Conservation (phyloP, 2,888 invertebrate species). For the Mayetiola destructor region DNA sequence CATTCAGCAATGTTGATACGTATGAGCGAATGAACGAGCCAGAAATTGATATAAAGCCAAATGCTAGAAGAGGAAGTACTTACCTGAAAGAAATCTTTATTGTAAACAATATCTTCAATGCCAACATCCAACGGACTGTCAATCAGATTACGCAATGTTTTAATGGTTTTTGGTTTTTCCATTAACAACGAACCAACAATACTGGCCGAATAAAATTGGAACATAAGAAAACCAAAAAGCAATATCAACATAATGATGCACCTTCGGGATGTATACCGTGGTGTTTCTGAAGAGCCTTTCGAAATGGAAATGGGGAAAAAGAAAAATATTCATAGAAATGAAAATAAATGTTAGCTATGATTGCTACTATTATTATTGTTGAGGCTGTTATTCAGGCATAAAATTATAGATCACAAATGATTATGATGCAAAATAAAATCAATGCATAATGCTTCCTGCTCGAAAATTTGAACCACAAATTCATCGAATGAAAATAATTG, state of each 20-base stretch:
- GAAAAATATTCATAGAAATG: too few species aligned
- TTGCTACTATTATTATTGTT: too few species aligned
- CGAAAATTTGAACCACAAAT: too few species aligned
- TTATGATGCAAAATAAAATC: too few species aligned
- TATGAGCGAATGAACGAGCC: not conserved
- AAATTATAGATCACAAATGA: too few species aligned
- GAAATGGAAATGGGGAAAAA: too few species aligned
- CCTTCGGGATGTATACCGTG: constrained; percentile 38
- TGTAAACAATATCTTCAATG: constrained; percentile 48
- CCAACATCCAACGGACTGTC: constrained; percentile 45
- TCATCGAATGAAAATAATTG: too few species aligned
- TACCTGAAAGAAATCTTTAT: constrained; percentile 48
- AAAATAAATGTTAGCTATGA: too few species aligned
- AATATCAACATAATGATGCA: constrained; percentile 40
- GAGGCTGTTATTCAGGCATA: too few species aligned
- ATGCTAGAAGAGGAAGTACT: constrained; percentile 18
- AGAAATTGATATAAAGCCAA: too few species aligned
- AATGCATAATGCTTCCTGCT: too few species aligned
- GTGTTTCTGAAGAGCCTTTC: constrained; percentile 36
- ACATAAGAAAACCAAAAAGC: constrained; percentile 44
- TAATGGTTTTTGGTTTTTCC: constrained; percentile 46
- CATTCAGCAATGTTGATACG: too few species aligned
- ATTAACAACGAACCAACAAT: constrained; percentile 50
- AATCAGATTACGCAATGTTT: constrained; percentile 42
- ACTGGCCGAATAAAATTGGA: constrained; percentile 55